Percentiles rank a stretch among this genome's conserved stretches.
These are phyloP conservation scores for Entomobrya proxima DNA, from an alignment of 2,888 invertebrate species.

Conservation along the genomic window DNA sequence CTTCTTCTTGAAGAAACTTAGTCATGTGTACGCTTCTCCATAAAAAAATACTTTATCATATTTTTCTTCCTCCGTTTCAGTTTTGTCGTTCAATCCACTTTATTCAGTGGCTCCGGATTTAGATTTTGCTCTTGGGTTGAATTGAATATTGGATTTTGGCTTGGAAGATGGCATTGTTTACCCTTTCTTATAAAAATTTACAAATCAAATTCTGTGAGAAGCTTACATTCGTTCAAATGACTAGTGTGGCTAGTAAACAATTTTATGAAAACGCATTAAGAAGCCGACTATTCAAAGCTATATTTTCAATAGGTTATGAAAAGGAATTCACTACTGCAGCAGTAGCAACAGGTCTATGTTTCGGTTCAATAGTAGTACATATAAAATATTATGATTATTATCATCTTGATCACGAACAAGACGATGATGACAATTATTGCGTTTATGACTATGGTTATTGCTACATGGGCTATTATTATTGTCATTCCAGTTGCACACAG, in stretches of 20 bases:
- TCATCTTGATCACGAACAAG: slow-evolving; percentile 25
- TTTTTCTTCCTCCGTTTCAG: not conserved
- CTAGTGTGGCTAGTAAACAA: no score
- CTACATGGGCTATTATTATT: slow-evolving; percentile 58
- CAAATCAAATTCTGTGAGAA: no score
- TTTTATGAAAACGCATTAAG: no score
- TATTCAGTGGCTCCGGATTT: no score
- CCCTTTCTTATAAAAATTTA: no score
- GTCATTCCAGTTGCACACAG: slow-evolving; percentile 1
- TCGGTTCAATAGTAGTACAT: slow-evolving; percentile 8
- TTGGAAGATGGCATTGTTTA: no score
- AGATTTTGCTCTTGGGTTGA: no score
- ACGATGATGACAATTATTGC: slow-evolving; percentile 53
- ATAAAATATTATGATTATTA: slow-evolving; percentile 53
- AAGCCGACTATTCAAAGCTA: no score
- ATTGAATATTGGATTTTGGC: no score
- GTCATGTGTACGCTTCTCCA: not conserved
- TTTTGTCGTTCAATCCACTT: slow-evolving; percentile 21
- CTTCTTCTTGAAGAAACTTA: not conserved
- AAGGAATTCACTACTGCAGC: not conserved
- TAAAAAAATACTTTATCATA: not conserved
- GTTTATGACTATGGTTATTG: slow-evolving; percentile 67
- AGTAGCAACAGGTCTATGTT: slow-evolving; percentile 24
- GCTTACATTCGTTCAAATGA: no score
- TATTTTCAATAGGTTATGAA: no score